Conservation (phyloP, 2,113 vertebrate species). For the Pontoporia blainvillei region DNA sequence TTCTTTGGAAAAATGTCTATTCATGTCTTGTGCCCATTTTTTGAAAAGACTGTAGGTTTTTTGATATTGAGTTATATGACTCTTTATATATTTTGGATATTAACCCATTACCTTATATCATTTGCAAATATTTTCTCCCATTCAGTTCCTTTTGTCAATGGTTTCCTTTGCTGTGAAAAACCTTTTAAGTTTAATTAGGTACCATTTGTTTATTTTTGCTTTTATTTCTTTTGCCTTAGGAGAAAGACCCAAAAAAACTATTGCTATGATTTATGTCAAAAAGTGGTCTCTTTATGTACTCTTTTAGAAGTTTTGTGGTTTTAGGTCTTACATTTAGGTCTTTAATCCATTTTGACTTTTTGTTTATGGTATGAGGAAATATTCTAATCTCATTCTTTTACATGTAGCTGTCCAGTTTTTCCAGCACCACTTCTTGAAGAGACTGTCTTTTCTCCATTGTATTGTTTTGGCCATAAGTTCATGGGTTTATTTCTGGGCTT, state of each 20-base stretch:
- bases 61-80: not conserved
- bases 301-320: not conserved
- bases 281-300: not conserved
- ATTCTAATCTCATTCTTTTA: not conserved
- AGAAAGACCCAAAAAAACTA: not conserved
- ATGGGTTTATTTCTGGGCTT: no score
- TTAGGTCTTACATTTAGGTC: not conserved
- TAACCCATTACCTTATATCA: not conserved
- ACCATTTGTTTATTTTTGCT: not conserved
- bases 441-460: no score
- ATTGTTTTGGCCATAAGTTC: no score
- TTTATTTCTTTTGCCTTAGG: not conserved
- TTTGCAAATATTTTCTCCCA: not conserved
- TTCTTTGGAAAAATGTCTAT: not conserved
- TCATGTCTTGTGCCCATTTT: not conserved
- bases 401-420: no score
- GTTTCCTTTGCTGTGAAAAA: not conserved
- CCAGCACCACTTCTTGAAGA: no score
- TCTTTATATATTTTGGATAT: not conserved
- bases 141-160: not conserved
- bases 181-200: not conserved
- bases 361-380: not conserved
- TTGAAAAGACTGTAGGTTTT: not conserved
- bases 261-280: not conserved
- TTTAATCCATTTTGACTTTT: not conserved